Base-by-base conservation (phyloP, 2,113 vertebrate species). In the Sula dactylatra region DNA sequence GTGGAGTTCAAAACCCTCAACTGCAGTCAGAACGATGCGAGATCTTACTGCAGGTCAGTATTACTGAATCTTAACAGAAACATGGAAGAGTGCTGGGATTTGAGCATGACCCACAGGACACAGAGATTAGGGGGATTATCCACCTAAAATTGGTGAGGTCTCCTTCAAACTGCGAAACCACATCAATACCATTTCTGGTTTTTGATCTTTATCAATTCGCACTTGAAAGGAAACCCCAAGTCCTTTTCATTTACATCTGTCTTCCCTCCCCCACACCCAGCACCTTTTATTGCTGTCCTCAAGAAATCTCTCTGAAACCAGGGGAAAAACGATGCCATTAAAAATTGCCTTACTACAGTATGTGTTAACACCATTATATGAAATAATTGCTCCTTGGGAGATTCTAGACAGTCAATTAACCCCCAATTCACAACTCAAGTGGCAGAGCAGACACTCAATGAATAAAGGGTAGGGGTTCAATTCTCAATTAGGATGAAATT, bases 381-480 rank as follows among this genome's bases (percentile, higher is more conserved):
- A 95, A 96, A 97, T 97, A 96, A 97, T 97, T 95, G 95, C 85
- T 96, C 86, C 88, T 92, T 83, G 90, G 94, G 93, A 96, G 86
- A 78, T 84, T 93, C 72, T 84, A 95, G 82, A 62, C 86, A 97
- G 94, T 95, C 73, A 96, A 96, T 97, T 97, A 97, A 96, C 88
- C 85, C 85, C 71, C 80, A 95, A 94, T 94, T 97, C 85, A 94
- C 3, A 40, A 95, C 71, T 96, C 88, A 93, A 93, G 86, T 54
- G 74, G 92, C 94, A 97, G 93, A 94, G 95, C 87, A 87, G 55
- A 32, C 78, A 40, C 56, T 95, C 92, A 67, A 66, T 94, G 95
- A 84, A 96, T 79, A 96, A 97, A 97, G 93, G 86, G 86, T 96
- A 97, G 36, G 82, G 61, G 89, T 97, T 95, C 90, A 95, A 80